Base-by-base conservation (phyloP, 2,113 vertebrate genomes). In the Prunella fulvescens region DNA sequence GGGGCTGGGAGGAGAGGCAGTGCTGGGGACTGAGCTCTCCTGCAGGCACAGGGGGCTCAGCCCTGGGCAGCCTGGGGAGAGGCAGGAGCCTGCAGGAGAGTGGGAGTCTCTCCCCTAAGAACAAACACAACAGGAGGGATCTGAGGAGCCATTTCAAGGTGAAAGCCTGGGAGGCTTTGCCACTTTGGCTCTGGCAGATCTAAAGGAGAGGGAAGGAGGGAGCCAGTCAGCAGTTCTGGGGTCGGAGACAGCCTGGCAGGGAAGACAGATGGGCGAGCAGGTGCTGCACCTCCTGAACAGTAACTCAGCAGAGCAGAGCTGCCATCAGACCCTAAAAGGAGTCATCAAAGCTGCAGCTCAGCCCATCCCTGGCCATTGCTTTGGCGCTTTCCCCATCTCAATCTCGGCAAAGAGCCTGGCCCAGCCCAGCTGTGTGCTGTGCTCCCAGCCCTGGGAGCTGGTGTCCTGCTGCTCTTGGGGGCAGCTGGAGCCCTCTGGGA, bases 221-320 rank as follows among this genome's bases (percentile, higher is more conserved):
- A 92, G 70, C 8, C 93, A 91, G 93, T 72, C 86, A 87, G 93
- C 91, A 85, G 1, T 54, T 85, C 42, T 1, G 19, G 62, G 87
- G 56, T 84, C 12, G 8, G 91, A 78, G 65, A 31, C 86, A 88
- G 67, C 76, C 84, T 81, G 0, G 37, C 66, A 29, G 88, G 95
- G 80, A 67, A 81, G 92, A 76, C 96, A 96, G 96, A 96, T 96
- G 96, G 95, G 91, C 2, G 28, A 96, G 95, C 94, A 96, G 96
- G 95, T 96, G 95, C 91, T 81, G 83, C 3, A 81, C 92, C 96
- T 94, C 22, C 45, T 3, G 1, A 94, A 86, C 89, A 83, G 86
- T 25, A 93, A 78, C 91, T 92, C 94, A 86, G 92, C 14, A 0
- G 88, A 91, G 88, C 88, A 62, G 91, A 94, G 92, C 88, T 95